phyloP scores from a whole-genome alignment of 2,888 invertebrate species.

The Lithophane semibrunnea region DNA sequence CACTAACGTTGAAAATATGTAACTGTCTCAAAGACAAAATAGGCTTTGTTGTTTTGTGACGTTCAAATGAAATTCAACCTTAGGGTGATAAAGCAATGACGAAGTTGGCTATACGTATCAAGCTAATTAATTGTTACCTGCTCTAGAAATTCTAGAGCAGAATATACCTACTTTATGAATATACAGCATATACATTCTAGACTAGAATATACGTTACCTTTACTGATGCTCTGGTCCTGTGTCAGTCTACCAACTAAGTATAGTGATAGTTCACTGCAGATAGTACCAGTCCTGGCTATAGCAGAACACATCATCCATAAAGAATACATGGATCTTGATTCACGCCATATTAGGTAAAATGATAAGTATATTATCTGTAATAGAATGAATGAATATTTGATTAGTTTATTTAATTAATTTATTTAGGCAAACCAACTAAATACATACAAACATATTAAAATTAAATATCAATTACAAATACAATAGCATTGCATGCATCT shows the following conservation, averaged over 20 bases:
- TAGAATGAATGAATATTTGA: not conserved
- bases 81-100: too few relatives aligned
- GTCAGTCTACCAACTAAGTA: constrained; percentile 71
- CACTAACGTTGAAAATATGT: not conserved
- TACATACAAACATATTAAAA: too few relatives aligned
- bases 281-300: constrained; percentile 66
- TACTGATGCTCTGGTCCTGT: constrained; percentile 65
- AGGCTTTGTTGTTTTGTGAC: not conserved
- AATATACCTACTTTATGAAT: too few relatives aligned
- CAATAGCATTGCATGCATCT: too few relatives aligned
- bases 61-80: not conserved
- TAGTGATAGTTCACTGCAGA: constrained; percentile 70
- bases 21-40: not conserved
- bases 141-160: not conserved
- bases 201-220: constrained; percentile 40
- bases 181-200: too few relatives aligned
- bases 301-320: constrained; percentile 74
- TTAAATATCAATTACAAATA: too few relatives aligned
- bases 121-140: constrained; percentile 5
- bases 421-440: too few relatives aligned
- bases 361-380: constrained; percentile 66
- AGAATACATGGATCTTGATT: constrained; percentile 73
- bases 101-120: not conserved
- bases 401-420: too few relatives aligned
- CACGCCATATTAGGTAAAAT: constrained; percentile 75